phyloP scores from a whole-genome alignment of 2,888 invertebrate genomes.

The Andrena flavipes region DNA sequence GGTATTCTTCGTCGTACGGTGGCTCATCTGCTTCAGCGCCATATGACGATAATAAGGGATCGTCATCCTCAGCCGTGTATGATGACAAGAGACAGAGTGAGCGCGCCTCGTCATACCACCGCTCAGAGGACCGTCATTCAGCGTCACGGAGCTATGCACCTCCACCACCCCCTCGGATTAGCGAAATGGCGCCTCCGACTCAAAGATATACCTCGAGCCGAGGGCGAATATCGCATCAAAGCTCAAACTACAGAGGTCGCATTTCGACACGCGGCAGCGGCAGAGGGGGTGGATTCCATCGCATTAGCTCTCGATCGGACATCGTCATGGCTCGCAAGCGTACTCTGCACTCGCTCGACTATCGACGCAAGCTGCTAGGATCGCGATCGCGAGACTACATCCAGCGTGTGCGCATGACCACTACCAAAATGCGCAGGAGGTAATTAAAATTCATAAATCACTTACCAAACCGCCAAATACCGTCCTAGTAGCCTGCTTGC shows the following conservation, averaged over 20 bases:
- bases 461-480: conserved; percentile 77
- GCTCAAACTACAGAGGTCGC: conserved; percentile 80
- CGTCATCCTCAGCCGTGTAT: conserved; percentile 80
- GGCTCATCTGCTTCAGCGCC: conserved; percentile 78
- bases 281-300: conserved; percentile 78
- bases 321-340: conserved; percentile 81
- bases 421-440: conserved; percentile 83
- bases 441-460: conserved; percentile 81
- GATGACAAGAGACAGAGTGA: conserved; percentile 83
- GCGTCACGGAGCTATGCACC: conserved; percentile 81
- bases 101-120: conserved; percentile 81
- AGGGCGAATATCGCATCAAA: conserved; percentile 81
- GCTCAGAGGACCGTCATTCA: conserved; percentile 82
- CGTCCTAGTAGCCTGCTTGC: conserved; percentile 78
- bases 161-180: conserved; percentile 80
- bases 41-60: conserved; percentile 82
- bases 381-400: conserved; percentile 83
- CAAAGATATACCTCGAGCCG: conserved; percentile 80
- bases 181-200: conserved; percentile 80
- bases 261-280: conserved; percentile 79
- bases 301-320: conserved; percentile 80
- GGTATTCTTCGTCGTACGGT: conserved; percentile 82
- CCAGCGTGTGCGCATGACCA: conserved; percentile 82
- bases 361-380: conserved; percentile 82
- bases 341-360: conserved; percentile 80